Base-by-base conservation (phyloP, 2,113 vertebrate genomes). In the Macaca mulatta region DNA sequence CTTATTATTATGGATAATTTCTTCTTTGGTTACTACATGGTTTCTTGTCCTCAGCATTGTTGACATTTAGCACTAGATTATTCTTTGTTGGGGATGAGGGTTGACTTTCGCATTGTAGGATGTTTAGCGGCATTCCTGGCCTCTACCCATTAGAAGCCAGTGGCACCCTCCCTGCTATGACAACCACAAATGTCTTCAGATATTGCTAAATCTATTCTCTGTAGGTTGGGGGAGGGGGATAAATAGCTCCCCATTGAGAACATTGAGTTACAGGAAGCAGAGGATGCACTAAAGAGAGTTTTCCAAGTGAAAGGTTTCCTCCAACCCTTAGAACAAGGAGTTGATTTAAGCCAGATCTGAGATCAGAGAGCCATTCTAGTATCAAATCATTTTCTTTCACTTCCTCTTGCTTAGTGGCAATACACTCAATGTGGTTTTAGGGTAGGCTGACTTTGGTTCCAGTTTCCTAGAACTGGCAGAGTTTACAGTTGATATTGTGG, bases 1-100 rank as follows among this genome's bases (percentile, higher is more conserved):
- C 45, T 82, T 91, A 20, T 89, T 92, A 85, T 79, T 35, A 57
- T 77, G 57, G 8, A 12, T 61, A 1, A 30, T 87, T 96, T 93
- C n/a, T 88, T 80, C 50, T 94, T 95, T 89, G 27, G 14, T 93
- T 64, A 81, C 14, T 67, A 23, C 16, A 35, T 6, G 35, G 5
- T 64, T 88, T 93, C 32, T 69, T 38, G 7, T 23, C 22, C n/a
- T 90, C 10, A 61, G 32, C 11, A 72, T 10, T 52, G 20, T 2
- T 78, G 86, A 70, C 2, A 5, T 90, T 82, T 84, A 48, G 61
- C 11, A 7, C 50, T 40, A 14, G 16, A 5, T 50, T n/a, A 45
- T 17, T 83, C 4, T 85, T 59, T 17, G 17, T 43, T 84, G 50
- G 4, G 43, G 7, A n/a, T 27, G 9, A 3, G 13, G 3, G 4